These are phyloP conservation scores for Diploscapter pachys DNA, from an alignment of 1,140 invertebrate genomes.

Conservation along the genomic window DNA sequence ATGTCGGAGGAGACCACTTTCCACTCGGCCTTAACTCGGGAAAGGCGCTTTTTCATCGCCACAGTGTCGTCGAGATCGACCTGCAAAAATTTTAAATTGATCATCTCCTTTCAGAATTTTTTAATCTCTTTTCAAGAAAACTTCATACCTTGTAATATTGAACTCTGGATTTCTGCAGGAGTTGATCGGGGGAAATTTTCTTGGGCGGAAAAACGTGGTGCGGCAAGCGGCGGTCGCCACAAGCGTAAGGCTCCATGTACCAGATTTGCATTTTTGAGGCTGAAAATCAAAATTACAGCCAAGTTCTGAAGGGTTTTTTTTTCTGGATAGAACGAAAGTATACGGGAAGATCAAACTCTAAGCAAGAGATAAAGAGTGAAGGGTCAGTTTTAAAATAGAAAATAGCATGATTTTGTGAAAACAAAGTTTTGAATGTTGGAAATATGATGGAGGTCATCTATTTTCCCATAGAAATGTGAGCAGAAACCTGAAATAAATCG, in stretches of 20 bases:
- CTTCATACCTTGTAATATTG: constrained; percentile 37
- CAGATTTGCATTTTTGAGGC: constrained; percentile 41
- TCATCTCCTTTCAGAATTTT: too few relatives aligned
- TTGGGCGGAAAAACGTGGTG: constrained; percentile 44
- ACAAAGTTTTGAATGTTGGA: too few relatives aligned
- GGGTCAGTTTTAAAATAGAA: too few relatives aligned
- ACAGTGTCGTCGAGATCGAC: constrained; percentile 53
- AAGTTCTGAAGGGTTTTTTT: too few relatives aligned
- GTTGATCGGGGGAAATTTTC: constrained; percentile 39
- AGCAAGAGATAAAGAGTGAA: too few relatives aligned
- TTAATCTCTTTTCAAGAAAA: too few relatives aligned
- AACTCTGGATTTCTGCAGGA: constrained; percentile 28
- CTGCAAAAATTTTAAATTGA: constrained; percentile 30
- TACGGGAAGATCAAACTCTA: too few relatives aligned
- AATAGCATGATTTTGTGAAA: too few relatives aligned
- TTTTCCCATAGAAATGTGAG: too few relatives aligned
- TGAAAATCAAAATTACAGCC: background rate
- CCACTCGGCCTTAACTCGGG: constrained; percentile 45
- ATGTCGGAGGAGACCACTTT: constrained; percentile 35
- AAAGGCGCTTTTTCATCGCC: constrained; percentile 52
- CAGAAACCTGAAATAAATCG: too few relatives aligned
- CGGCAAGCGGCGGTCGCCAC: constrained; percentile 40
- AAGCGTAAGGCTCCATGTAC: constrained; percentile 43
- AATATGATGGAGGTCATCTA: too few relatives aligned
- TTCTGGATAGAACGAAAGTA: too few relatives aligned